Percentiles rank a stretch among this genome's conserved stretches.
Evolutionary conservation across 2,797 vertebrate species (phyloP).

Genomic region (Tadarida brasiliensis): DNA sequence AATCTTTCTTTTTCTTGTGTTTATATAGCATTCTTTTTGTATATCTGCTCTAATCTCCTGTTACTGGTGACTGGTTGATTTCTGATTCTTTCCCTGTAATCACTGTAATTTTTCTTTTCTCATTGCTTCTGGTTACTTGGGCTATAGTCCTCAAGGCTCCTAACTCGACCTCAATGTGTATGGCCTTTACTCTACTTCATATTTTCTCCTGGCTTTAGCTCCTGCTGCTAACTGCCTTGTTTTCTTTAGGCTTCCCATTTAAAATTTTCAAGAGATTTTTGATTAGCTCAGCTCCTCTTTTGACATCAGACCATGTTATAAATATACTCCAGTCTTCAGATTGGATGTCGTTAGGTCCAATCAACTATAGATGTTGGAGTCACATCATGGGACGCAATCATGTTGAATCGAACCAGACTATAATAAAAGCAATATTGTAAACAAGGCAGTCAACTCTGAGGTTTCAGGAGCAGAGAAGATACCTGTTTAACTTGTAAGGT

Average conservation of each 20-base stretch:
- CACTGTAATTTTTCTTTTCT: background rate
- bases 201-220: background rate
- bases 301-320: background rate
- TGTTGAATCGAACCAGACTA: background rate
- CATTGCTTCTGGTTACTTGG: background rate
- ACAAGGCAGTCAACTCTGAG: background rate
- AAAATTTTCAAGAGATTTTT: constrained; percentile 15
- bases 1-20: background rate
- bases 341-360: background rate
- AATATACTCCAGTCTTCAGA: background rate
- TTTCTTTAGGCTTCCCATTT: constrained; percentile 30
- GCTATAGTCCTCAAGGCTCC: background rate
- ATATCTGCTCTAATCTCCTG: background rate
- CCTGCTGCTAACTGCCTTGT: background rate
- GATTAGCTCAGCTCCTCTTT: background rate
- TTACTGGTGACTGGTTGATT: background rate
- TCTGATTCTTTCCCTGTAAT: background rate
- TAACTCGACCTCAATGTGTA: background rate
- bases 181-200: background rate
- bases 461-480: background rate
- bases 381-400: background rate
- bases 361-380: background rate
- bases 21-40: background rate
- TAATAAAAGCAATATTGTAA: background rate
- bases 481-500: background rate